Evolutionary conservation across 35 echinoderm and acorn worm genomes (phyloP), one percentile per base, ranked within the genome.

Genomic region (Ophiothrix spiculata): DNA sequence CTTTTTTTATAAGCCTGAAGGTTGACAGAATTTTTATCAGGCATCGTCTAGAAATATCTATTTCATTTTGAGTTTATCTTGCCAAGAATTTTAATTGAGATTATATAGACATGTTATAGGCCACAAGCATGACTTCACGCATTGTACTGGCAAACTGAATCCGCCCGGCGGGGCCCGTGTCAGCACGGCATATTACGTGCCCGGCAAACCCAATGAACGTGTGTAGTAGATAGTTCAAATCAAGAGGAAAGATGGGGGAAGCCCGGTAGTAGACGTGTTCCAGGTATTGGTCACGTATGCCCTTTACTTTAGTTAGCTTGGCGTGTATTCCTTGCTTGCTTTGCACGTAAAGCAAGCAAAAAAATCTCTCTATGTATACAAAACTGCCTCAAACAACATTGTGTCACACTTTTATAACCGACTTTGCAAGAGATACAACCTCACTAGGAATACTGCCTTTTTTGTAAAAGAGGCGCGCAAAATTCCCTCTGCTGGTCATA

Each of bases 61-160:
- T 69, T 69, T 69, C 60, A 69, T 69, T n/a, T 69, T 69, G 60
- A 69, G 60, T 69, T 69, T 69, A 69, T 69, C 60, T 69, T 69
- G 60, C 16, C 60, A 69, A 69, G 60, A 69, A 69, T 69, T 69
- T 69, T 69, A 69, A 69, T 69, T 69, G 60, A 69, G 60, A 69
- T 69, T 69, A 69, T 69, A 69, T 69, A 69, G 60, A 12, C 60
- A 69, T 69, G 60, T 69, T 69, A 69, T 25, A 69, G 23, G 60
- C 60, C 60, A 69, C 60, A 25, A 69, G 60, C 60, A 69, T 69
- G 60, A 69, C 60, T 69, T 69, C 60, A 69, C 60, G 60, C 60
- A 25, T 28, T 69, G 60, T 69, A 69, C 42, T 49, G 6, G 60
- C 60, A 69, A 69, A 69, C 60, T 69, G 60, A 69, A 25, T 69